Percentiles rank a stretch among this genome's conserved stretches.
Conservation (phyloP, 1,140 invertebrate genomes). For the Zeugodacus cucurbitae region DNA sequence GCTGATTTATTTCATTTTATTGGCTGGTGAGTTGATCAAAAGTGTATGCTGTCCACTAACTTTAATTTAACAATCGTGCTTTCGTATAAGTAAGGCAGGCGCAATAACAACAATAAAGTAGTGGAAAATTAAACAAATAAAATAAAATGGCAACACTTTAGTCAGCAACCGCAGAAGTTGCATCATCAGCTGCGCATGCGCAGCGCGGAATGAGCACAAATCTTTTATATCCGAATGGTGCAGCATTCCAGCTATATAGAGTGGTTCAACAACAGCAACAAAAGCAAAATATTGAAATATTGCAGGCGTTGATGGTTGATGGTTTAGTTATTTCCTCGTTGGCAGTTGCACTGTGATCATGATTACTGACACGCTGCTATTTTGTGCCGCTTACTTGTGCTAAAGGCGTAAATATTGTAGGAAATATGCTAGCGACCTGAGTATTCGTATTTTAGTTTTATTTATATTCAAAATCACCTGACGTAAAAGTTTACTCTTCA, state of each 20-base stretch:
- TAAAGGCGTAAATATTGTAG: background rate
- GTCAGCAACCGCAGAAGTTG: background rate
- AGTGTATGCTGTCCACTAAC: background rate
- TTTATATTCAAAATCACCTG: no score
- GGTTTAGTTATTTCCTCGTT: background rate
- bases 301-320: constrained; percentile 14
- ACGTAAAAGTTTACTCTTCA: background rate
- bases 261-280: background rate
- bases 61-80: no score
- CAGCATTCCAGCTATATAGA: background rate
- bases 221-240: background rate
- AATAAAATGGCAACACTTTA: background rate
- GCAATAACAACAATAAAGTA: background rate
- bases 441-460: no score
- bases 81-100: background rate
- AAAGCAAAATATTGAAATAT: background rate
- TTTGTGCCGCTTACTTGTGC: background rate
- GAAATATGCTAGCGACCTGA: no score
- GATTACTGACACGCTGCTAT: background rate
- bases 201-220: background rate
- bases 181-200: background rate
- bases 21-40: constrained; percentile 17
- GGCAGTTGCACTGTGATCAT: background rate
- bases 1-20: constrained; percentile 21
- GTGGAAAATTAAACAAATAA: background rate